Percentiles rank a stretch among this genome's conserved stretches.
phyloP scores from a whole-genome alignment of 2,888 invertebrate genomes.

The Bellardia pandia region DNA sequence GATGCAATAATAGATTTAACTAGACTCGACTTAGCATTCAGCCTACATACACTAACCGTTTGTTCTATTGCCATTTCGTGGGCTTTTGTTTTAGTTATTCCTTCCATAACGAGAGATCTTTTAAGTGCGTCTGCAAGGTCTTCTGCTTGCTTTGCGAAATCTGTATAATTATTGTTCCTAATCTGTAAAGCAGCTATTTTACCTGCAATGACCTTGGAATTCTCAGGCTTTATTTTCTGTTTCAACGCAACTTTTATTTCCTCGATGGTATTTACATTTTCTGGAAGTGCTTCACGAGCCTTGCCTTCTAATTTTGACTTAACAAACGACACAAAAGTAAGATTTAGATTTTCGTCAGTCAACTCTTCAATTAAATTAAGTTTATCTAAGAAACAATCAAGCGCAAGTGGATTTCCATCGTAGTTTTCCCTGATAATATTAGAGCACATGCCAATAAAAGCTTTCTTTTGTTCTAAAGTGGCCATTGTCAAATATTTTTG shows the following conservation, averaged over 20 bases:
- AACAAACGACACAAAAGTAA: conserved; percentile 29
- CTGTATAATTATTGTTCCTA: conserved; percentile 41
- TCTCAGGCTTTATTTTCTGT: conserved; percentile 39
- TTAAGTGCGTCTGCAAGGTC: conserved; percentile 57
- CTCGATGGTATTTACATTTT: conserved; percentile 9
- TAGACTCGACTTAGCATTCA: conserved; percentile 1
- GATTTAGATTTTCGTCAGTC: conserved; percentile 27
- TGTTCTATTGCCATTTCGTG: conserved; percentile 2
- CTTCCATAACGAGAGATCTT: conserved; percentile 19
- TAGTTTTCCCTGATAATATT: conserved; percentile 56
- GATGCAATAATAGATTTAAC: neutral
- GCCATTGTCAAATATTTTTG: conserved; percentile 31
- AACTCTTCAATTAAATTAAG: conserved; percentile 41
- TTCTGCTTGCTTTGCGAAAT: conserved; percentile 62
- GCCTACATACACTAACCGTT: conserved; percentile 9
- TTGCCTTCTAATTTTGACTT: conserved; percentile 47
- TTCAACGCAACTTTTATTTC: conserved; percentile 22
- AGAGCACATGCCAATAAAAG: conserved; percentile 46
- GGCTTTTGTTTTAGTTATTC: conserved; percentile 4
- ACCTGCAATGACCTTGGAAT: conserved; percentile 46
- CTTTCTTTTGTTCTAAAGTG: conserved; percentile 45
- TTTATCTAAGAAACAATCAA: conserved; percentile 36
- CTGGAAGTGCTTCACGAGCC: conserved; percentile 25
- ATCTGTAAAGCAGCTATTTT: conserved; percentile 55
- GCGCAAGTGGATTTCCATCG: conserved; percentile 40